Conservation (phyloP, 2,797 vertebrate genomes). For the Pseudopleuronectes americanus region DNA sequence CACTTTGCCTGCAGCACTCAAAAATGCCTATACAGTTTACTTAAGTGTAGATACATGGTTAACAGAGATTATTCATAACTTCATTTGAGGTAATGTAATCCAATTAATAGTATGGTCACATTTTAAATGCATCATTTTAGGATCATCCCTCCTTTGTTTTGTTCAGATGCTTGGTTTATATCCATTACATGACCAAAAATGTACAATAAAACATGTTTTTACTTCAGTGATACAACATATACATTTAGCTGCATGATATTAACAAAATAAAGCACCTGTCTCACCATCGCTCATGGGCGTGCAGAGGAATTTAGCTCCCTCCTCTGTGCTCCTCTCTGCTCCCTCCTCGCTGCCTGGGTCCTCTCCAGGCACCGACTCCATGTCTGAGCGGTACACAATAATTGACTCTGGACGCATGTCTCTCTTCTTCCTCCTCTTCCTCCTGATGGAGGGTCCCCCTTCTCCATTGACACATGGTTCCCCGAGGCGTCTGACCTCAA, state of each 20-base stretch:
- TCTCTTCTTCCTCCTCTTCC: conserved; percentile 93
- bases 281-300: conserved; percentile 89
- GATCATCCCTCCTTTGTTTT: background rate
- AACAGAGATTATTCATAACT: too few species aligned
- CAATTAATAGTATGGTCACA: background rate
- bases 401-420: conserved; percentile 95
- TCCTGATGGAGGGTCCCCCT: conserved; percentile 86
- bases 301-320: conserved; percentile 92
- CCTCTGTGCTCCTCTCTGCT: conserved; percentile 86
- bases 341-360: conserved; percentile 86
- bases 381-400: conserved; percentile 93
- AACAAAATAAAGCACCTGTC: background rate
- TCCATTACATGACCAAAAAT: too few species aligned
- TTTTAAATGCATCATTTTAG: too few species aligned
- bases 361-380: conserved; percentile 87
- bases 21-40: background rate
- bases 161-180: too few species aligned
- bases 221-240: background rate
- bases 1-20: background rate
- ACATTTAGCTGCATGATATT: background rate
- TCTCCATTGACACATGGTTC: conserved; percentile 77
- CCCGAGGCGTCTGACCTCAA: conserved; percentile 83
- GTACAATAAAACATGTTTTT: background rate
- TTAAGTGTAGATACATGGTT: background rate
- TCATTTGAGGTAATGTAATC: background rate